phyloP scores from a whole-genome alignment of 2,113 vertebrate genomes.

The Varanus komodoensis region DNA sequence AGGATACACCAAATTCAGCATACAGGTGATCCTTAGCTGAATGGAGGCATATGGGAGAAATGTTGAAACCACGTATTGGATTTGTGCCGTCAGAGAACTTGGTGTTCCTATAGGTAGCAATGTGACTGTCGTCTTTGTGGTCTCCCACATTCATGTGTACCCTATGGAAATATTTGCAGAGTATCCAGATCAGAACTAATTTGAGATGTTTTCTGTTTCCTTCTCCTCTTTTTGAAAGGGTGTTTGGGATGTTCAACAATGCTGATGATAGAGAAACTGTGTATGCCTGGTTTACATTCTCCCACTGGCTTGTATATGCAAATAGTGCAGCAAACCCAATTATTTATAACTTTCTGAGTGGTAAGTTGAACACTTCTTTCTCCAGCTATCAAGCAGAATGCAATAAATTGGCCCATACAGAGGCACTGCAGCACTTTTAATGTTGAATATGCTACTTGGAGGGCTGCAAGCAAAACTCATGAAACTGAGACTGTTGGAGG shows the following conservation, averaged over 20 bases:
- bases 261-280: constrained; percentile 91
- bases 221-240: constrained; percentile 76
- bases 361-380: constrained; percentile 79
- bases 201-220: constrained; percentile 4
- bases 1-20: not conserved
- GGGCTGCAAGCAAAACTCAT: no score
- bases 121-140: no score
- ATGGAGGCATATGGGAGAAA: not conserved
- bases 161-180: not conserved
- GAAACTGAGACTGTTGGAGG: no score
- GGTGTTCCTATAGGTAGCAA: not conserved
- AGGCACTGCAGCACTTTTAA: not conserved
- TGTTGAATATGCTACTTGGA: not conserved
- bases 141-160: not conserved
- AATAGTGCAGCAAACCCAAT: constrained; percentile 98
- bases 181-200: not conserved
- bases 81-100: not conserved
- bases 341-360: constrained; percentile 98
- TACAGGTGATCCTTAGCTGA: not conserved
- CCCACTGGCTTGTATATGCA: constrained; percentile 97
- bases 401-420: not conserved
- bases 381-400: constrained; percentile 35
- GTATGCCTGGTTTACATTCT: constrained; percentile 97
- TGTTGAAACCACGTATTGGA: not conserved
- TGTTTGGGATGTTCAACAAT: constrained; percentile 93